Evolutionary conservation across 37 sponge, comb jelly and placozoan genomes (phyloP).

Genomic region (Cliona cf. orientalis): DNA sequence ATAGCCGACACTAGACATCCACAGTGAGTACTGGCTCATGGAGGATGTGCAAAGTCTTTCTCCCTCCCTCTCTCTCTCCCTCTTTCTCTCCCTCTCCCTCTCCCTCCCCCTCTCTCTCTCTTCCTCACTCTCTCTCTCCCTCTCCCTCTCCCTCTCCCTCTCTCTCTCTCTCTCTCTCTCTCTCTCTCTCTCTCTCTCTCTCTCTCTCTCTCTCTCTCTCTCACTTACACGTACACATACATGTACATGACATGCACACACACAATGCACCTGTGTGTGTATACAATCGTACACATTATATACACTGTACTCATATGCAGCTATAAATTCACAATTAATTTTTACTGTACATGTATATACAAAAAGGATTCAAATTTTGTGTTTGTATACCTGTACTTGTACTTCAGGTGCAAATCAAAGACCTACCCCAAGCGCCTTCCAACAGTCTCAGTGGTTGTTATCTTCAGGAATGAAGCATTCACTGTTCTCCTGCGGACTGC

Average conservation of each 20-base stretch:
- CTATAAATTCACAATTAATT: too few relatives aligned
- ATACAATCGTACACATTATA: too few relatives aligned
- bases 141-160: slow-evolving; percentile 49
- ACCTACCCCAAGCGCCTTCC: slow-evolving; percentile 21
- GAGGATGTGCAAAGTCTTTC: slow-evolving; percentile 17
- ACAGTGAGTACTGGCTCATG: too few relatives aligned
- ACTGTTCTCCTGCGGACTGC: slow-evolving; percentile 72
- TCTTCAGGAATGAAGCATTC: slow-evolving; percentile 64
- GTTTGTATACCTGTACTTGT: background rate
- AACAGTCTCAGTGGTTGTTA: slow-evolving; percentile 41
- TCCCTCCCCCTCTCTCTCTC: slow-evolving; percentile 39
- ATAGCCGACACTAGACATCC: slow-evolving; percentile 41
- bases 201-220: slow-evolving; percentile 52
- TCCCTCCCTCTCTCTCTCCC: slow-evolving; percentile 41
- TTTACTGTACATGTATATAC: too few relatives aligned
- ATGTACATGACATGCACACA: too few relatives aligned
- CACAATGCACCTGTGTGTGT: background rate
- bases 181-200: slow-evolving; percentile 62
- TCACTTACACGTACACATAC: too few relatives aligned
- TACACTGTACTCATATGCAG: background rate
- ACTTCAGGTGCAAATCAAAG: background rate
- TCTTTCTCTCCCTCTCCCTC: slow-evolving; percentile 41
- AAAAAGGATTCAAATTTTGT: too few relatives aligned
- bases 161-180: slow-evolving; percentile 61
- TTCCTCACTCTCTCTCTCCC: slow-evolving; percentile 40